Conservation (phyloP, 2,888 invertebrate genomes). For the Alsophila aescularia region DNA sequence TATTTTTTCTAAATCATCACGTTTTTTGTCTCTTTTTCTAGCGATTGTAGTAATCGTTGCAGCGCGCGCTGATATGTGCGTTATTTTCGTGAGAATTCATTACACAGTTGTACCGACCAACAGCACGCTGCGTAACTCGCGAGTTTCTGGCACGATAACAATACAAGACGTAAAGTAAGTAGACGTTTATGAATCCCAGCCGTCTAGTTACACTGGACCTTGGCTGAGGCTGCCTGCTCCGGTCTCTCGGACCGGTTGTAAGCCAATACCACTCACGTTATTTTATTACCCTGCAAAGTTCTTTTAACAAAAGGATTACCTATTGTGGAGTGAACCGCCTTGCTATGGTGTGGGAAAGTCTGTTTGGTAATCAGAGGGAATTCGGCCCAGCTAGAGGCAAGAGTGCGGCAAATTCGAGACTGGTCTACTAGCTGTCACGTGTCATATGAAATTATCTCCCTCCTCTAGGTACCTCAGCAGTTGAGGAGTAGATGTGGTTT, state of each 20-base stretch:
- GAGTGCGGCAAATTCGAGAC: no score
- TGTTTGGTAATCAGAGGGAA: not conserved
- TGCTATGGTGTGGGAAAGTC: conserved; percentile 9
- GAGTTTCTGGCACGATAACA: not conserved
- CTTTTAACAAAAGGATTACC: conserved; percentile 5
- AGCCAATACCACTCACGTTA: conserved; percentile 24
- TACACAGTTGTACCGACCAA: no score
- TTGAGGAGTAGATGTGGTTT: no score
- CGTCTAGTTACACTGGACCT: not conserved
- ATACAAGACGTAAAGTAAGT: not conserved
- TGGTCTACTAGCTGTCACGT: no score
- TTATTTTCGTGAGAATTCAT: no score
- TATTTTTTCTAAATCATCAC: no score
- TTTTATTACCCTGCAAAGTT: conserved; percentile 24
- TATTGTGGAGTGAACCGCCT: not conserved
- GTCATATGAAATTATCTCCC: no score
- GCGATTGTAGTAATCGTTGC: no score
- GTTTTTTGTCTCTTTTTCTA: no score
- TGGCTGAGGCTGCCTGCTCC: conserved; percentile 5
- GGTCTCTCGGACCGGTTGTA: conserved; percentile 35
- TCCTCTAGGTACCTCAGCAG: no score
- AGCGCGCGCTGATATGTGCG: no score
- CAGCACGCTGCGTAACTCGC: no score
- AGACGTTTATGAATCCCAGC: not conserved
- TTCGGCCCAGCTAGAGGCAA: not conserved